Percentiles rank a stretch among this genome's conserved stretches.
phyloP scores from a whole-genome alignment of 2,888 invertebrate species.

The Osedax frankpressi region DNA sequence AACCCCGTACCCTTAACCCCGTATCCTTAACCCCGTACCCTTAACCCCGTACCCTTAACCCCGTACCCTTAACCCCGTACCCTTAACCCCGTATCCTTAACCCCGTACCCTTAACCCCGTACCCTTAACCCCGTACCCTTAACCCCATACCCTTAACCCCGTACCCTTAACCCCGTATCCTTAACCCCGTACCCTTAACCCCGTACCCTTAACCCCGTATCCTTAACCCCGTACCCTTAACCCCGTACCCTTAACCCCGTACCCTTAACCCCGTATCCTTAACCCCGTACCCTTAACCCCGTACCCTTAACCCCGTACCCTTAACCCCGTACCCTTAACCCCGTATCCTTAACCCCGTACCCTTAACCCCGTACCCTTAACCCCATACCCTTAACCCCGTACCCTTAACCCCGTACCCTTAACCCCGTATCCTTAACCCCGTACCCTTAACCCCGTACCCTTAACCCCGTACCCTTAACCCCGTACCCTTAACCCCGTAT shows the following conservation, averaged over 20 bases:
- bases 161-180: no score
- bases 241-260: background rate
- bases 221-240: background rate
- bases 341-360: background rate
- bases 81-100: background rate
- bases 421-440: background rate
- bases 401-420: no score
- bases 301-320: background rate
- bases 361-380: background rate
- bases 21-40: no score
- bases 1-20: background rate
- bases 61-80: background rate
- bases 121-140: background rate
- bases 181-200: background rate
- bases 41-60: background rate
- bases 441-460: background rate
- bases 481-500: background rate
- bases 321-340: background rate
- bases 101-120: background rate
- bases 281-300: no score
- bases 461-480: background rate
- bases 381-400: background rate
- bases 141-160: background rate
- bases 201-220: background rate
- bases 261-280: background rate